phyloP scores from a whole-genome alignment of 2,113 vertebrate species.

The Panthera leo region DNA sequence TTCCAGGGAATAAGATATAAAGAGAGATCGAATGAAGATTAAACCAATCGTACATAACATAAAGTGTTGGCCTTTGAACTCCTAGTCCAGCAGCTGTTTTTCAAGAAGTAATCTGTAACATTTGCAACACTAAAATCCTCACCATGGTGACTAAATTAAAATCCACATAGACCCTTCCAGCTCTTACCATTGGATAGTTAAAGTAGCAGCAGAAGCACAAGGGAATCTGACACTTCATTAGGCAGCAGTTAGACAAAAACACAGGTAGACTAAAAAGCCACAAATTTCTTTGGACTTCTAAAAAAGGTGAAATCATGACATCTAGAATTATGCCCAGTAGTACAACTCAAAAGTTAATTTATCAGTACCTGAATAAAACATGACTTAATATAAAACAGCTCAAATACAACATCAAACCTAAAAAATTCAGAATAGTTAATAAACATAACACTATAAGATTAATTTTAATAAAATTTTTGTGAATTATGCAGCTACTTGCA shows the following conservation, averaged over 20 bases:
- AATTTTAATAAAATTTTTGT: background rate
- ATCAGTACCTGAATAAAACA: background rate
- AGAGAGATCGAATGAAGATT: conserved; percentile 18
- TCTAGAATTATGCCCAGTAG: background rate
- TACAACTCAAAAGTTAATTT: background rate
- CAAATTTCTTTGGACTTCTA: background rate
- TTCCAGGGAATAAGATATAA: background rate
- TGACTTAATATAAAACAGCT: background rate
- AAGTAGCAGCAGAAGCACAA: background rate
- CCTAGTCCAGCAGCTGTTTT: background rate
- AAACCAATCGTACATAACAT: conserved; percentile 18
- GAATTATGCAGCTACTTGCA: background rate
- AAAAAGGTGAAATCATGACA: background rate
- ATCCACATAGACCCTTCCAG: background rate
- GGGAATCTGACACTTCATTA: background rate
- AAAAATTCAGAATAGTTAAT: background rate
- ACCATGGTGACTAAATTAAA: background rate
- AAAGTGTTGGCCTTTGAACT: background rate
- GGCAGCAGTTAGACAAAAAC: background rate
- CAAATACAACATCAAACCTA: background rate
- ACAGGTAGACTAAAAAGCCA: background rate
- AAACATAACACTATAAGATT: background rate
- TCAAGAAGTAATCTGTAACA: background rate
- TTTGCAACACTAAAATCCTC: background rate
- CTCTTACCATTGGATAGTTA: background rate